Percentiles rank a stretch among this genome's conserved stretches.
Conservation (phyloP, 1,140 invertebrate species). For the Lerema accius region DNA sequence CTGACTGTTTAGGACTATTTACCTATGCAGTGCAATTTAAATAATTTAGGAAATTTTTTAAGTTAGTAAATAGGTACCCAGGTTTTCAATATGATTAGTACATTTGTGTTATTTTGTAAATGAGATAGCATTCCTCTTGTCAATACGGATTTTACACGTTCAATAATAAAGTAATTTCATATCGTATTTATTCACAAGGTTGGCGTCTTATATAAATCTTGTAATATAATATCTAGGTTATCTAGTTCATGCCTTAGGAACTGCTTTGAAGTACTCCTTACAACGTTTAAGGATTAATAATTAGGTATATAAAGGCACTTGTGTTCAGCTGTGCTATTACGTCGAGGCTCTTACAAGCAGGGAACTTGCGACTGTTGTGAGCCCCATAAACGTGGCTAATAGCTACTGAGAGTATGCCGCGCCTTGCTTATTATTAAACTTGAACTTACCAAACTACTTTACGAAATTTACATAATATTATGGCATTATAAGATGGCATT, state of each 20-base stretch:
- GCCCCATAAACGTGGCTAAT: slow-evolving; percentile 13
- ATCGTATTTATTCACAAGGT: no score
- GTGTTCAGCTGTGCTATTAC: slow-evolving; percentile 53
- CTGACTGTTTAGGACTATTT: slow-evolving; percentile 49
- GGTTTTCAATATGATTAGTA: slow-evolving; percentile 83
- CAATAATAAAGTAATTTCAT: slow-evolving; percentile 84
- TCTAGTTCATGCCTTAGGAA: background rate
- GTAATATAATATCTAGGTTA: no score
- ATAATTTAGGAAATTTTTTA: slow-evolving; percentile 83
- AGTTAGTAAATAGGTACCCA: slow-evolving; percentile 83
- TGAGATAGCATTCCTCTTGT: slow-evolving; percentile 84
- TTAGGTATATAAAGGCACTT: slow-evolving; percentile 53
- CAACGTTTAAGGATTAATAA: slow-evolving; percentile 43
- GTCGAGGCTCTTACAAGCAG: slow-evolving; percentile 44
- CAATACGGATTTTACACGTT: slow-evolving; percentile 84
- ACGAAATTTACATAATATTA: no score
- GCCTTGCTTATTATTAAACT: no score
- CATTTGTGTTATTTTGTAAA: slow-evolving; percentile 83
- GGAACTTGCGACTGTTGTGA: slow-evolving; percentile 51
- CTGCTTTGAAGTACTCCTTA: slow-evolving; percentile 15
- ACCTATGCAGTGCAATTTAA: slow-evolving; percentile 62
- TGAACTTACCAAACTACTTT: no score
- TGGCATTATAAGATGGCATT: background rate
- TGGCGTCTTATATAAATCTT: background rate
- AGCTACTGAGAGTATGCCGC: slow-evolving; percentile 8